Conservation (phyloP, 2,888 invertebrate genomes). For the Patella caerulea region DNA sequence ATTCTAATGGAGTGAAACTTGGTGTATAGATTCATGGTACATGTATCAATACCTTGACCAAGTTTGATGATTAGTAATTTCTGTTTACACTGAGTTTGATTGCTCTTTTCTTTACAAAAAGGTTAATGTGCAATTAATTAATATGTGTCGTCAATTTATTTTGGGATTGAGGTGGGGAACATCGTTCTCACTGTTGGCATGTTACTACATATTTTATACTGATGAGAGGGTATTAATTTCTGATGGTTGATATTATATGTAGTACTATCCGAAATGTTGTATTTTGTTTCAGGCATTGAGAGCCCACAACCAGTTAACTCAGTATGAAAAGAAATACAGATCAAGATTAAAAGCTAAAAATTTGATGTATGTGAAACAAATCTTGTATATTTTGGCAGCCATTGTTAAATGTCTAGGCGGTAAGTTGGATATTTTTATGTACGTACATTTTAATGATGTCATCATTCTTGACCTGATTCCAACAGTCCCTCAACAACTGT, state of each 20-base stretch:
- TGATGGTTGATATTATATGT: too few relatives aligned
- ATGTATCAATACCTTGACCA: too few relatives aligned
- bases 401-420: constrained; percentile 63
- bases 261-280: too few relatives aligned
- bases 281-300: constrained; percentile 45
- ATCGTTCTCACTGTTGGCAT: neutral
- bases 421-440: constrained; percentile 21
- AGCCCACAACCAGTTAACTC: constrained; percentile 69
- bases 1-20: too few relatives aligned
- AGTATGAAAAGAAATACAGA: constrained; percentile 64
- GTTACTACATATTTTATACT: neutral
- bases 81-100: too few relatives aligned
- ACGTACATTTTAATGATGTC: neutral
- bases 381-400: constrained; percentile 81
- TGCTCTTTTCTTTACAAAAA: too few relatives aligned
- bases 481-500: too few relatives aligned
- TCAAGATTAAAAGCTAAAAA: constrained; percentile 83
- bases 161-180: neutral
- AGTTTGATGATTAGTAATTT: too few relatives aligned
- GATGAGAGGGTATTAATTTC: too few relatives aligned
- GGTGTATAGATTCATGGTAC: too few relatives aligned
- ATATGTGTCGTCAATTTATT: neutral
- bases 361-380: constrained; percentile 85
- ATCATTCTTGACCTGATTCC: neutral
- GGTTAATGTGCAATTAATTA: too few relatives aligned